Percentiles rank a stretch among this genome's conserved stretches.
Conservation (phyloP, 2,888 invertebrate species). For the Eumerus sabulonum region DNA sequence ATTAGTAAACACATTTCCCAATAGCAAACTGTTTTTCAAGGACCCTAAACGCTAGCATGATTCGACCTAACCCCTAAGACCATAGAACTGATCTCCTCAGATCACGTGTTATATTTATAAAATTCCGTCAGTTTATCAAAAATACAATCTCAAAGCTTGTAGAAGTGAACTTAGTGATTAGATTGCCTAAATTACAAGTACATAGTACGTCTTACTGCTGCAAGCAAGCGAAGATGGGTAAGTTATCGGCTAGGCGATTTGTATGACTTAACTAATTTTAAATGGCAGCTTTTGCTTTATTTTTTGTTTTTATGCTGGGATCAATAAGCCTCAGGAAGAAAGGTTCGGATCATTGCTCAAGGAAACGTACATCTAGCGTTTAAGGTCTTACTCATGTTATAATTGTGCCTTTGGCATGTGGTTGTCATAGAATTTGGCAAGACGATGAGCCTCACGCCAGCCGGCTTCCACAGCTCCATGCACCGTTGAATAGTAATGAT, state of each 20-base stretch:
- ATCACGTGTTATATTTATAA: background rate
- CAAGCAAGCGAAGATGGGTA: too few species aligned
- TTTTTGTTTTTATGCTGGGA: background rate
- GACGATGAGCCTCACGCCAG: conserved; percentile 84
- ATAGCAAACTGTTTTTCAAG: background rate
- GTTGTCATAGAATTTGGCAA: conserved; percentile 76
- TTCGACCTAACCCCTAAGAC: conserved; percentile 9
- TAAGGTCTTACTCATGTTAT: conserved; percentile 73
- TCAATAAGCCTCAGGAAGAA: conserved; percentile 1
- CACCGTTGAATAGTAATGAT: conserved; percentile 83
- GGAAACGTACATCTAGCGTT: conserved; percentile 57
- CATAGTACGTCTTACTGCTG: too few species aligned
- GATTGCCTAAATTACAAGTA: too few species aligned
- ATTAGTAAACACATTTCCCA: background rate
- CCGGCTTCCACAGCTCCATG: conserved; percentile 88
- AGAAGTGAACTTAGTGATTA: background rate
- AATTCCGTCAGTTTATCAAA: conserved; percentile 13
- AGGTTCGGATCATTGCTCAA: conserved; percentile 1
- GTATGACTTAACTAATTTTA: background rate
- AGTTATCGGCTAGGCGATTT: background rate
- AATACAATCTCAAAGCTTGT: conserved; percentile 18
- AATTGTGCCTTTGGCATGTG: conserved; percentile 72
- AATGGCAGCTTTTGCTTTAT: conserved; percentile 40
- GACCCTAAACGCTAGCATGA: conserved; percentile 38
- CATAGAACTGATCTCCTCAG: background rate